Percentiles rank a stretch among this genome's conserved stretches.
These are phyloP conservation scores for Poecile atricapillus DNA, from an alignment of 2,113 vertebrate genomes.

Conservation along the genomic window DNA sequence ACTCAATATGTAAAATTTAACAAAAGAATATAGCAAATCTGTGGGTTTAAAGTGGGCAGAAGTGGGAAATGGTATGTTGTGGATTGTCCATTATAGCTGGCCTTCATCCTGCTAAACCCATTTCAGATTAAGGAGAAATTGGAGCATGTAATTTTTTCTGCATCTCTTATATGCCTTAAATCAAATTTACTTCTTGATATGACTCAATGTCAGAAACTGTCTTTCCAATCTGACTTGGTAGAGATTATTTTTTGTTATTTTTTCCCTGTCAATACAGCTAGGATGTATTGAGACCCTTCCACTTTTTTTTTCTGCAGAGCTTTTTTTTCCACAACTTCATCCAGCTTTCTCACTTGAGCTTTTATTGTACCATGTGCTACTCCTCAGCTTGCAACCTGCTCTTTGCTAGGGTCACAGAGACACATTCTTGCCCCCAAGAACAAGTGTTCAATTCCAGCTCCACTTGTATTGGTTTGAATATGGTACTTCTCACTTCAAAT, in stretches of 20 bases:
- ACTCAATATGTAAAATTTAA: neutral
- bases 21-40: neutral
- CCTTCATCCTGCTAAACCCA: neutral
- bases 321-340: neutral
- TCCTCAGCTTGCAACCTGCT: neutral
- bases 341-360: neutral
- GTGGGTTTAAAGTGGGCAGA: neutral
- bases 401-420: neutral
- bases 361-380: neutral
- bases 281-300: neutral
- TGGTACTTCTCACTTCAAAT: neutral
- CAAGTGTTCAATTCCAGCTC: neutral
- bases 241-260: neutral
- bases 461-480: neutral
- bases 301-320: neutral
- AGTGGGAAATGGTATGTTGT: neutral
- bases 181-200: neutral
- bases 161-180: neutral
- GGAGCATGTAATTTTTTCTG: neutral
- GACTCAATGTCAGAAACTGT: neutral
- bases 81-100: neutral
- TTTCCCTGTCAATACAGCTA: neutral
- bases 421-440: rapidly evolving
- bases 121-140: neutral
- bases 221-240: neutral